These are phyloP conservation scores for Oegoconia quadripuncta DNA, from an alignment of 2,888 invertebrate species.

Conservation along the genomic window DNA sequence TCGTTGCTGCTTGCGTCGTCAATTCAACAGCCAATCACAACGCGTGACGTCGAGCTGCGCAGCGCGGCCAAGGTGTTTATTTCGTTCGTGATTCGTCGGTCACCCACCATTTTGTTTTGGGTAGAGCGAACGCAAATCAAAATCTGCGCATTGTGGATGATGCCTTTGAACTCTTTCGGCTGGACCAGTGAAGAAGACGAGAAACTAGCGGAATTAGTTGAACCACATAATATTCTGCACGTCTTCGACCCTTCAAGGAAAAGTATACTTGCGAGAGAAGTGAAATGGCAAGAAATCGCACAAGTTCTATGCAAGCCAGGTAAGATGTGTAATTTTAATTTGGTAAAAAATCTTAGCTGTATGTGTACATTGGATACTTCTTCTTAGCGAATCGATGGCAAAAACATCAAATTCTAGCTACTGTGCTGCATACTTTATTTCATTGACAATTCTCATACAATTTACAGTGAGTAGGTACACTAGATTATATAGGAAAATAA, in stretches of 20 bases:
- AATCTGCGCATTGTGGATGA: conserved; percentile 46
- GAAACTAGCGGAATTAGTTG: conserved; percentile 57
- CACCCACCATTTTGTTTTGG: conserved; percentile 67
- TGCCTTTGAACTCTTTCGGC: conserved; percentile 66
- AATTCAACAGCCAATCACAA: conserved; percentile 41
- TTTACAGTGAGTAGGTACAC: too few relatives aligned
- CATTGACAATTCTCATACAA: too few relatives aligned
- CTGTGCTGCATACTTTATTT: too few relatives aligned
- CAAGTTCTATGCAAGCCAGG: conserved; percentile 60
- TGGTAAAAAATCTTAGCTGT: too few relatives aligned
- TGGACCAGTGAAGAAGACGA: conserved; percentile 66
- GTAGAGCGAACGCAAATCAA: conserved; percentile 31
- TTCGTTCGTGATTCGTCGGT: conserved; percentile 69
- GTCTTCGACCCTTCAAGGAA: conserved; percentile 60
- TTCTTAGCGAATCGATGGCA: too few relatives aligned
- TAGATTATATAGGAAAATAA: too few relatives aligned
- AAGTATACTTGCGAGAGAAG: conserved; percentile 59
- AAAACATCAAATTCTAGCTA: too few relatives aligned
- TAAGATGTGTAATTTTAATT: too few relatives aligned
- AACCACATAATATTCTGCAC: conserved; percentile 62
- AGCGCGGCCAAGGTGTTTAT: conserved; percentile 65
- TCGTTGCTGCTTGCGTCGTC: too few relatives aligned
- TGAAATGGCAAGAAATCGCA: conserved; percentile 69
- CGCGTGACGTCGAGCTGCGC: conserved; percentile 65
- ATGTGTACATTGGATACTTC: too few relatives aligned